phyloP scores from a whole-genome alignment of 2,888 invertebrate species.

The Iselma pallidipennis region DNA sequence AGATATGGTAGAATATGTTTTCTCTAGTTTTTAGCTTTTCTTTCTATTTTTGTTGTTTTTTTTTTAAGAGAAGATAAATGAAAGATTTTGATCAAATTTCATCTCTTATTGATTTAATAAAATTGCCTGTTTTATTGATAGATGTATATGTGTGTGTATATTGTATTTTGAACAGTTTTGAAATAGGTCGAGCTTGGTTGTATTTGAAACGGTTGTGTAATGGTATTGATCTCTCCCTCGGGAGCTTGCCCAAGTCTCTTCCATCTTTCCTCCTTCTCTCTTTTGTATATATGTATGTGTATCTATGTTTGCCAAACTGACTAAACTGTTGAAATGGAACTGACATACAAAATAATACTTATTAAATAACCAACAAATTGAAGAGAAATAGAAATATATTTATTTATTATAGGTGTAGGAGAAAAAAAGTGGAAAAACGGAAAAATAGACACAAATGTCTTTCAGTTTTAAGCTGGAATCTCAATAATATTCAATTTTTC shows the following conservation, averaged over 20 bases:
- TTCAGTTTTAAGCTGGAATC: too few species aligned
- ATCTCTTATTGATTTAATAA: neutral
- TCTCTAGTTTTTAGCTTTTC: too few species aligned
- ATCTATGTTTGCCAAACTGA: conserved; percentile 29
- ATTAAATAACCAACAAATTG: neutral
- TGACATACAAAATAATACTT: neutral
- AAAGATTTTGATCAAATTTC: neutral
- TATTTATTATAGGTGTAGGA: too few species aligned
- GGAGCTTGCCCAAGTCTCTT: conserved; percentile 36
- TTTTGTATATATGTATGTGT: too few species aligned
- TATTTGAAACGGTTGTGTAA: conserved; percentile 23
- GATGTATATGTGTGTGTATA: neutral
- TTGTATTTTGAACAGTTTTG: conserved; percentile 16
- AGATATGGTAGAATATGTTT: too few species aligned
- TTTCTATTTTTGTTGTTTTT: too few species aligned
- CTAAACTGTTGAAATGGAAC: conserved; percentile 10
- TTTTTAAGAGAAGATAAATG: neutral
- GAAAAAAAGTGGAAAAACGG: too few species aligned
- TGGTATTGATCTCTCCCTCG: conserved; percentile 40
- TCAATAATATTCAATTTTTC: too few species aligned
- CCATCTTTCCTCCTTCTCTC: conserved; percentile 25
- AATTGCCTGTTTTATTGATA: too few species aligned
- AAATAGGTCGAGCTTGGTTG: conserved; percentile 38
- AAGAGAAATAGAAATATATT: neutral
- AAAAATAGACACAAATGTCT: too few species aligned